phyloP scores from a whole-genome alignment of 2,888 invertebrate genomes.

The Megaustenia siamemsis region DNA sequence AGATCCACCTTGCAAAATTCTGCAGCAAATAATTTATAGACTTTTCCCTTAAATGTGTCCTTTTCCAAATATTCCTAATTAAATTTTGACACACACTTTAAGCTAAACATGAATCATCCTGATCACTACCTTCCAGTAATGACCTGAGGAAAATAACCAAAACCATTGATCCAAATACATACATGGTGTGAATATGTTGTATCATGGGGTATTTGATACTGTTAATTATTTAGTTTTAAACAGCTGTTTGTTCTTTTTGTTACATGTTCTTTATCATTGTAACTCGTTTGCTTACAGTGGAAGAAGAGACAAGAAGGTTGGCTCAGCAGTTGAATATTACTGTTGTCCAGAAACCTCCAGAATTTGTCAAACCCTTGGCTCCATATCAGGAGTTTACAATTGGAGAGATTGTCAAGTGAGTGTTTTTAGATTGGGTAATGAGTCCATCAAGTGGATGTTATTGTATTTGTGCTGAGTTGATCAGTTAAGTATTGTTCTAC shows the following conservation, averaged over 20 bases:
- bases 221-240: neutral
- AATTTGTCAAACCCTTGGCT: constrained; percentile 87
- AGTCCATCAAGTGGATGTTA: neutral
- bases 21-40: too few relatives aligned
- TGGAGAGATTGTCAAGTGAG: constrained; percentile 89
- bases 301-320: constrained; percentile 69
- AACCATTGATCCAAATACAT: neutral
- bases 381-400: constrained; percentile 90
- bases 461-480: too few relatives aligned
- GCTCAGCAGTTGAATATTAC: constrained; percentile 70
- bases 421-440: neutral
- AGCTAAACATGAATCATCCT: too few relatives aligned
- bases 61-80: too few relatives aligned
- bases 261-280: neutral
- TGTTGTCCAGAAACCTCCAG: constrained; percentile 84
- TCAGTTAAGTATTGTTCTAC: too few relatives aligned
- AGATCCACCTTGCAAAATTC: too few relatives aligned
- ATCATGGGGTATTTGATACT: neutral
- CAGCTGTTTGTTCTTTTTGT: neutral
- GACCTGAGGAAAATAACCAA: too few relatives aligned
- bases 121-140: too few relatives aligned
- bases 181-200: neutral
- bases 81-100: too few relatives aligned
- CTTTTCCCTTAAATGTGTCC: too few relatives aligned
- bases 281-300: constrained; percentile 57